These are phyloP conservation scores for Agapostemon virescens DNA, from an alignment of 2,888 invertebrate genomes.

Conservation along the genomic window DNA sequence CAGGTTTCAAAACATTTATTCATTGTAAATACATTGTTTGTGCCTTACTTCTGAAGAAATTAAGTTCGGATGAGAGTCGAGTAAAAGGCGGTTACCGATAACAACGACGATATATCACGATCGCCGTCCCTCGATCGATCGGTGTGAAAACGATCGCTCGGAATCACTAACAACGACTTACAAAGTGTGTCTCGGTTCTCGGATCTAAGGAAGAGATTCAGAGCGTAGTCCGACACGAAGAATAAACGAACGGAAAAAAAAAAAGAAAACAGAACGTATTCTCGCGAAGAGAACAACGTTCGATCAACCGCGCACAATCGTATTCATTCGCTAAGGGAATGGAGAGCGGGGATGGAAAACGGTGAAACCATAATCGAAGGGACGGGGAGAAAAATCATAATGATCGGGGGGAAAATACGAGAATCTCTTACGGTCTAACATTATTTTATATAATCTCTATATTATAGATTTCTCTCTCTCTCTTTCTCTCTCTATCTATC, in stretches of 20 bases:
- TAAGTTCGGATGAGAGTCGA: conserved; percentile 53
- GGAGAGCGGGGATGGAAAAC: background rate
- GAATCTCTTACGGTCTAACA: conserved; percentile 49
- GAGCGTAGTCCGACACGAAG: conserved; percentile 42
- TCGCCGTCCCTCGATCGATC: conserved; percentile 20
- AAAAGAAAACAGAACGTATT: conserved; percentile 43
- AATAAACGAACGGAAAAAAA: too few relatives aligned
- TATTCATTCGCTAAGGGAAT: background rate
- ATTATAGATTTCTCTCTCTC: conserved; percentile 1
- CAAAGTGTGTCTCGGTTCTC: conserved; percentile 24
- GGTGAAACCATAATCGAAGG: conserved; percentile 25
- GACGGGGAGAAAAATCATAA: conserved; percentile 28
- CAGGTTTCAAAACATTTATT: conserved; percentile 73
- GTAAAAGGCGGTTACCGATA: conserved; percentile 50
- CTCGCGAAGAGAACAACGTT: conserved; percentile 33
- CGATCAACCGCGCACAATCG: conserved; percentile 35
- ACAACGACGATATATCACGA: conserved; percentile 24
- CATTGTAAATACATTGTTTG: conserved; percentile 71
- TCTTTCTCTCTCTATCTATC: conserved; percentile 26
- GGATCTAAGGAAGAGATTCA: conserved; percentile 47
- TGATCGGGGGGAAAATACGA: conserved; percentile 32
- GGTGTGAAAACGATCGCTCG: conserved; percentile 17
- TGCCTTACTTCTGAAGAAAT: conserved; percentile 65
- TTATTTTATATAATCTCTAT: conserved; percentile 44
- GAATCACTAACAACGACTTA: conserved; percentile 18